phyloP scores from a whole-genome alignment of 2,113 vertebrate species.

The Petromus typicus region DNA sequence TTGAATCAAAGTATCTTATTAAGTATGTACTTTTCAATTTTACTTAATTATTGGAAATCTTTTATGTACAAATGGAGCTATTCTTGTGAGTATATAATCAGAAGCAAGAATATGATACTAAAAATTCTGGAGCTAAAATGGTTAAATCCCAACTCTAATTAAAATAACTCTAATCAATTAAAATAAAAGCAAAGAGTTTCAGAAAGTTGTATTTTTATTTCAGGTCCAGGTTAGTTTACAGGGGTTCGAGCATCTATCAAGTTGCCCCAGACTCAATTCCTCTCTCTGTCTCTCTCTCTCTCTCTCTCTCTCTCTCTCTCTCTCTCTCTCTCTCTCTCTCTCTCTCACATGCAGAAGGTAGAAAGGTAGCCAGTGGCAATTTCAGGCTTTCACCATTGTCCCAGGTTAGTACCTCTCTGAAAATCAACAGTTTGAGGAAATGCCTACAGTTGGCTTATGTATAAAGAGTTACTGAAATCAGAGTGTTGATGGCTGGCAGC shows the following conservation, averaged over 20 bases:
- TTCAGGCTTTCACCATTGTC: neutral
- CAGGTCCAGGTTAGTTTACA: neutral
- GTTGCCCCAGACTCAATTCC: too few relatives aligned
- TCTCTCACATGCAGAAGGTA: neutral
- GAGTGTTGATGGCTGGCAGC: neutral
- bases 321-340: too few relatives aligned
- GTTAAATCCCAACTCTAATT: constrained; percentile 1
- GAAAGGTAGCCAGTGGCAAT: neutral
- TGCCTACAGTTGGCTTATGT: neutral
- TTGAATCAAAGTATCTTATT: constrained; percentile 25
- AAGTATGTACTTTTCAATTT: constrained; percentile 25
- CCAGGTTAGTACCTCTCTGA: neutral
- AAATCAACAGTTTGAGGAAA: neutral
- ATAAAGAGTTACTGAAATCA: neutral
- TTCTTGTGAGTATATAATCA: neutral
- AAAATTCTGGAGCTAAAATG: neutral
- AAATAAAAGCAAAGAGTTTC: neutral
- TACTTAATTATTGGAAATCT: neutral
- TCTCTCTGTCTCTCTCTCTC: too few relatives aligned
- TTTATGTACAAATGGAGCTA: neutral
- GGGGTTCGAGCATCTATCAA: neutral
- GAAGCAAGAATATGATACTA: neutral
- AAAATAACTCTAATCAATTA: neutral
- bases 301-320: too few relatives aligned
- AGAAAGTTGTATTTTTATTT: neutral